Conservation (phyloP, 2,888 invertebrate species). For the Cyclophora punctaria region DNA sequence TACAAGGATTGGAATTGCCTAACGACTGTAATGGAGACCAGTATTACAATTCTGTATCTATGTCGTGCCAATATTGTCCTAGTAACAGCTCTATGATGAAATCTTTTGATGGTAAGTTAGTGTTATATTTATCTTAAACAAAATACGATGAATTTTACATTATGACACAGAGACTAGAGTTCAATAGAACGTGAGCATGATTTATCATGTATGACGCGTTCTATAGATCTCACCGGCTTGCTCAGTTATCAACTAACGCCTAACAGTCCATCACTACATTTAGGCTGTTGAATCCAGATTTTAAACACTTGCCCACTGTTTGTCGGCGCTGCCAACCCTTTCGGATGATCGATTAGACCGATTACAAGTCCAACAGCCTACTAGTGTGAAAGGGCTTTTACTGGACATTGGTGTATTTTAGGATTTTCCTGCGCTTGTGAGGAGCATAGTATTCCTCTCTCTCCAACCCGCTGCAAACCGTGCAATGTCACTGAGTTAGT, state of each 20-base stretch:
- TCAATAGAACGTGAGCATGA: too few species aligned
- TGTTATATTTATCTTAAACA: too few species aligned
- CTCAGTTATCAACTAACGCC: too few species aligned
- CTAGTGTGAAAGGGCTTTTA: background rate
- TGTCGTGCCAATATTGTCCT: conserved; percentile 48
- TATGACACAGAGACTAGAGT: too few species aligned
- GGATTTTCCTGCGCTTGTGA: conserved; percentile 56
- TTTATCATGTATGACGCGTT: too few species aligned
- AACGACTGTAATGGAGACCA: conserved; percentile 37
- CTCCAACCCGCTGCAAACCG: conserved; percentile 33
- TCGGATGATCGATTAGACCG: too few species aligned
- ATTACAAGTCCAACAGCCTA: background rate
- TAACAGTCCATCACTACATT: too few species aligned
- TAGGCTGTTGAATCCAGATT: too few species aligned
- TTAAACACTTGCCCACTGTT: too few species aligned
- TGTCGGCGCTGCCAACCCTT: too few species aligned
- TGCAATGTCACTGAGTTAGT: conserved; percentile 54
- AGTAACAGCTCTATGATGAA: conserved; percentile 45
- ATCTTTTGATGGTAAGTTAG: conserved; percentile 49
- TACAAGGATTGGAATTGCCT: conserved; percentile 30
- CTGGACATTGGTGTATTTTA: conserved; percentile 14
- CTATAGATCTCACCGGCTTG: too few species aligned
- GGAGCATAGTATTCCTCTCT: conserved; percentile 39
- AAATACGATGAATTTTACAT: too few species aligned
- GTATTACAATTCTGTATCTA: conserved; percentile 45